Evolutionary conservation across 2,113 vertebrate species (phyloP).

Genomic region (Daboia siamensis): DNA sequence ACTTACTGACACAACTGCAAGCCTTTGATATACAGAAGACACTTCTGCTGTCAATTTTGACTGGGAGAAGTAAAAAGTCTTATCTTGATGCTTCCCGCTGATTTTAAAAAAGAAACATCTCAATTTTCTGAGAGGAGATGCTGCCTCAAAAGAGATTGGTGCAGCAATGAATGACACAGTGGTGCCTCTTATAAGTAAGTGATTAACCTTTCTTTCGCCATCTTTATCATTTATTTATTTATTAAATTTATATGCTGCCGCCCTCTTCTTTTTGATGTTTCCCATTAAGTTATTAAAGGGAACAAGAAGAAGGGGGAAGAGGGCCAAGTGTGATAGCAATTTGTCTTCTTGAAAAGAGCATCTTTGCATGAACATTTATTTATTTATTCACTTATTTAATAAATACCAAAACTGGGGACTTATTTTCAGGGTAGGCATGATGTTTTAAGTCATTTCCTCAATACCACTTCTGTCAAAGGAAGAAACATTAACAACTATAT

Average conservation of each 20-base stretch:
- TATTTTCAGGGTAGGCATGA: not conserved
- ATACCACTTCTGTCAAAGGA: fast-evolving
- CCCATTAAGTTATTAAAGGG: not conserved
- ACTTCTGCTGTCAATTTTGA: not conserved
- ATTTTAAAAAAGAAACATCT: not conserved
- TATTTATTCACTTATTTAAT: not conserved
- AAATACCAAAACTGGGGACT: not conserved
- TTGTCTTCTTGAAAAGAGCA: not conserved
- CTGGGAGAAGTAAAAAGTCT: not conserved
- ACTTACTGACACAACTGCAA: not conserved
- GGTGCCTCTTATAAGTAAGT: not conserved
- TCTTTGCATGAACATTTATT: not conserved
- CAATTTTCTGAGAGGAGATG: not conserved
- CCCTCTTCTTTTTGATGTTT: not conserved
- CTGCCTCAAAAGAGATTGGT: not conserved
- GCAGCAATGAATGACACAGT: not conserved
- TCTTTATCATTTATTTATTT: not conserved
- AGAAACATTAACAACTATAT: not conserved
- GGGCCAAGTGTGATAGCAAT: not conserved
- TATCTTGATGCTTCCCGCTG: not conserved
- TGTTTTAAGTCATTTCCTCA: not conserved
- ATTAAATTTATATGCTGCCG: not conserved
- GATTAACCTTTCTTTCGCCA: not conserved
- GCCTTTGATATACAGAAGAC: not conserved
- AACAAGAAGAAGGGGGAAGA: not conserved